Evolutionary conservation across 2,113 vertebrate species (phyloP).

Genomic region (Polypterus senegalus): DNA sequence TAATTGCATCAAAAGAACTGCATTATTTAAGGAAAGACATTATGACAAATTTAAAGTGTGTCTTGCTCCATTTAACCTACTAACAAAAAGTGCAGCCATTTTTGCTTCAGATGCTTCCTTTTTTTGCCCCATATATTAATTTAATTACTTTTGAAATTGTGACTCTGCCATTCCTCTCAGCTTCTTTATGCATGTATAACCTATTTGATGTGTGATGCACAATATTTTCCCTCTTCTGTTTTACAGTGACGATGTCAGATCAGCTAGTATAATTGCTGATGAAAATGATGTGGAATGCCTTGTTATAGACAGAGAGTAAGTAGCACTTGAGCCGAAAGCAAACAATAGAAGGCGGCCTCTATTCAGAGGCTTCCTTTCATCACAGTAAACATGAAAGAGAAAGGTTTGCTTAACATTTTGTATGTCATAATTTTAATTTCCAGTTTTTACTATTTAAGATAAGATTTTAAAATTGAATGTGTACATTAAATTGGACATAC

Average conservation of each 20-base stretch:
- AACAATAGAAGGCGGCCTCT: neutral
- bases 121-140: no score
- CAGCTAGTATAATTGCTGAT: constrained; percentile 55
- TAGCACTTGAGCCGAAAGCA: constrained; percentile 1
- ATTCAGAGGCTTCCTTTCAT: neutral
- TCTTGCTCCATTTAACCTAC: no score
- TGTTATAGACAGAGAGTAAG: constrained; percentile 58
- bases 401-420: neutral
- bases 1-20: no score
- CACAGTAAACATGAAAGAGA: constrained; percentile 1
- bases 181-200: constrained; percentile 1
- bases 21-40: no score
- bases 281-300: constrained; percentile 56
- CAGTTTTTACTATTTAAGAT: neutral
- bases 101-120: no score
- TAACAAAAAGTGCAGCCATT: no score
- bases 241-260: constrained; percentile 49
- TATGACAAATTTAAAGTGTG: no score
- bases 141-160: no score
- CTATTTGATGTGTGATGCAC: constrained; percentile 4
- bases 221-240: constrained; percentile 11
- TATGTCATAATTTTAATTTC: neutral
- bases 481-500: no score
- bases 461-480: no score
- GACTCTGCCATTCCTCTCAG: no score